Conservation (phyloP, 2,888 invertebrate genomes). For the Chymomyza caudatula region DNA sequence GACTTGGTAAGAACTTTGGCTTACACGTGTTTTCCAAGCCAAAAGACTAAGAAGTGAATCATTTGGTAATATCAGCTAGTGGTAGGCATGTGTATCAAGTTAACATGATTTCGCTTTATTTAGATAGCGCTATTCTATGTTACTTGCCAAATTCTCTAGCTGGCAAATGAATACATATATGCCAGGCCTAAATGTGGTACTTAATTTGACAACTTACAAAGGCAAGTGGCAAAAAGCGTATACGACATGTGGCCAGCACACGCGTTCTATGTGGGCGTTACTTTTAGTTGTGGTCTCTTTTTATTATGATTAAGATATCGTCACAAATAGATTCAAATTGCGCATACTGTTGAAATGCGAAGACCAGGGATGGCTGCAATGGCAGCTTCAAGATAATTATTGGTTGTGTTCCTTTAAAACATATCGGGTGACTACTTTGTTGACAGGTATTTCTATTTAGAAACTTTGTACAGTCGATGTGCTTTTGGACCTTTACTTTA, state of each 20-base stretch:
- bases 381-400: no score
- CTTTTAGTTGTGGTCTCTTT: no score
- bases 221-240: slow-evolving; percentile 31
- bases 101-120: slow-evolving; percentile 26
- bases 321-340: background rate
- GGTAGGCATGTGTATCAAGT: background rate
- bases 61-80: background rate
- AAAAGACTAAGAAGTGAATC: slow-evolving; percentile 7
- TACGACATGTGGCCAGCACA: slow-evolving; percentile 51
- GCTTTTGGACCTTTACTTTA: no score
- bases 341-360: background rate
- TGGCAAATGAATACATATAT: background rate
- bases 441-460: no score
- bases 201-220: background rate
- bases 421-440: no score
- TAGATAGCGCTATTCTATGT: background rate
- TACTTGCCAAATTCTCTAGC: background rate
- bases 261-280: background rate
- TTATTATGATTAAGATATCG: background rate
- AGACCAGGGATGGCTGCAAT: background rate
- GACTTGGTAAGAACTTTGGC: slow-evolving; percentile 10
- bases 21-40: background rate
- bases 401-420: no score
- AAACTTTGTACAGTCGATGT: no score
- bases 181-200: background rate